Conservation (phyloP, 2,888 invertebrate genomes). For the Cephus sareptanus region DNA sequence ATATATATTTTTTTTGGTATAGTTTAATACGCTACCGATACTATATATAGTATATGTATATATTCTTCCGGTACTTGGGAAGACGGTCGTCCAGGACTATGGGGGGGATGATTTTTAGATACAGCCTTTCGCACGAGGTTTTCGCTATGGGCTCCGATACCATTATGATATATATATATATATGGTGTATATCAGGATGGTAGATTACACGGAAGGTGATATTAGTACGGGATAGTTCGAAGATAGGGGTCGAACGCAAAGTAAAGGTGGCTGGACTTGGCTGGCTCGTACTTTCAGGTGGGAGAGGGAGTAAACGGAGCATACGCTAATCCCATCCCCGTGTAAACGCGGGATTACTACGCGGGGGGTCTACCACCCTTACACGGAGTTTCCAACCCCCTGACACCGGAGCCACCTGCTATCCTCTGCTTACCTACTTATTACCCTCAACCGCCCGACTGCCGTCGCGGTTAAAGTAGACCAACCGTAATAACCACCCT, state of each 20-base stretch:
- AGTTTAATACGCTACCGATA: neutral
- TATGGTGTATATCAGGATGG: no score
- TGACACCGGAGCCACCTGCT: slow-evolving; percentile 20
- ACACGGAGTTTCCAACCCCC: slow-evolving; percentile 16
- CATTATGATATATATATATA: neutral
- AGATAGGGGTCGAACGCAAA: neutral
- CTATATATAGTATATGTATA: no score
- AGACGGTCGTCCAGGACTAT: neutral
- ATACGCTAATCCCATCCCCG: slow-evolving; percentile 38
- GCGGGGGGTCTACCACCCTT: slow-evolving; percentile 29
- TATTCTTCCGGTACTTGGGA: neutral
- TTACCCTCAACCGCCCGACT: slow-evolving; percentile 13
- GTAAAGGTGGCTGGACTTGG: neutral
- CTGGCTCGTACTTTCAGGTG: neutral
- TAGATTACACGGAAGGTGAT: no score
- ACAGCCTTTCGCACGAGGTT: neutral
- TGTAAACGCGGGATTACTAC: slow-evolving; percentile 36
- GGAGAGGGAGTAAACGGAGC: slow-evolving; percentile 6
- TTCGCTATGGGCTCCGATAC: neutral
- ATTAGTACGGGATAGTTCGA: neutral
- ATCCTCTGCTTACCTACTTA: slow-evolving; percentile 20
- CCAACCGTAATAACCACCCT: neutral
- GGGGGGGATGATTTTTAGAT: neutral
- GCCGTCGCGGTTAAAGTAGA: neutral
- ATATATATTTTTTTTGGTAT: neutral